These are phyloP conservation scores for Zosterops hypoxanthus DNA, from an alignment of 2,113 vertebrate genomes.

Conservation along the genomic window DNA sequence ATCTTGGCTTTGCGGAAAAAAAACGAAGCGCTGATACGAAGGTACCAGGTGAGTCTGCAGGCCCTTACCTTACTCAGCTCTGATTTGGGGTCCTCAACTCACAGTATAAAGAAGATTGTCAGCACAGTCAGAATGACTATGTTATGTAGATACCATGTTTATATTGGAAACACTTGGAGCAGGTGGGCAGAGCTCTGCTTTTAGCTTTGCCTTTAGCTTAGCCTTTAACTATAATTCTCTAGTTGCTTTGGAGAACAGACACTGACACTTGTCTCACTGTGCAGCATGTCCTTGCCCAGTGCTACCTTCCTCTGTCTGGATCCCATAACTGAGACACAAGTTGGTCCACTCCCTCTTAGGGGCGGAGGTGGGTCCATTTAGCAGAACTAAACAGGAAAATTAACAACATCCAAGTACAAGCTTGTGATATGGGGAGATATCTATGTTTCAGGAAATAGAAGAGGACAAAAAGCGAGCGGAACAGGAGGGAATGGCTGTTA, in stretches of 20 bases:
- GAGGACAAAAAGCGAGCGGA: constrained; percentile 93
- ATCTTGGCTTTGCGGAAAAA: constrained; percentile 93
- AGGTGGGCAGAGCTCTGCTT: neutral
- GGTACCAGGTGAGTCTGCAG: constrained; percentile 86
- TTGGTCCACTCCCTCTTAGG: neutral
- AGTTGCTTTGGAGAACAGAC: neutral
- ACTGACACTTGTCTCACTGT: neutral
- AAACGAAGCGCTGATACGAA: constrained; percentile 90
- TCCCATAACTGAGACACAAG: neutral
- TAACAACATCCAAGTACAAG: neutral
- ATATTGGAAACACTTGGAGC: rapidly evolving
- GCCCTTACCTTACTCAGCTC: neutral
- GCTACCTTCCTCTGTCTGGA: neutral
- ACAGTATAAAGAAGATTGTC: neutral
- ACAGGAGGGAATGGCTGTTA: constrained; percentile 87
- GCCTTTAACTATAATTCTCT: neutral
- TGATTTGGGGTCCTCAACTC: neutral
- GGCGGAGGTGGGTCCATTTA: neutral
- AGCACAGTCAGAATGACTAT: neutral
- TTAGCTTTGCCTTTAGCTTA: neutral
- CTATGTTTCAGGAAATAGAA: constrained; percentile 89
- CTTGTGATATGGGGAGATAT: neutral
- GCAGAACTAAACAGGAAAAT: neutral
- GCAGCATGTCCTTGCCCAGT: neutral
- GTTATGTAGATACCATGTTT: neutral